These are phyloP conservation scores for Cebus imitator DNA, from an alignment of 2,113 vertebrate genomes.

Conservation along the genomic window DNA sequence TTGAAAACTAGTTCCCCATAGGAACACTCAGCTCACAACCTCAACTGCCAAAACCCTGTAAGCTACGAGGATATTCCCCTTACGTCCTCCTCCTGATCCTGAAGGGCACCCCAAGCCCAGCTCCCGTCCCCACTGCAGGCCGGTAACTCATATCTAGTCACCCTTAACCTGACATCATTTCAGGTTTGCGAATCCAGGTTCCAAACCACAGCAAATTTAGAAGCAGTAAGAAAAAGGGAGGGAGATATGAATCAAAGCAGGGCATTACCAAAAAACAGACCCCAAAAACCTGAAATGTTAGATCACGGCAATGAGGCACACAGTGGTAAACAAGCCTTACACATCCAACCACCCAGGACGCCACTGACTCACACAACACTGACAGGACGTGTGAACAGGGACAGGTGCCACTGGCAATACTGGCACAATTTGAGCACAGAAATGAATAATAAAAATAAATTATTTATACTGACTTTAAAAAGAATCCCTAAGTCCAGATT, in stretches of 20 bases:
- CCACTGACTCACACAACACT: neutral
- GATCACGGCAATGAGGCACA: rapidly evolving
- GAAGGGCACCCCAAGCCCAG: neutral
- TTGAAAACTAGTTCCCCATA: neutral
- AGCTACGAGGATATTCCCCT: neutral
- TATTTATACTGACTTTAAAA: neutral
- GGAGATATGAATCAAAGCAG: neutral
- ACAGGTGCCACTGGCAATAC: neutral
- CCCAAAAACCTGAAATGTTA: neutral
- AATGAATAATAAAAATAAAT: neutral
- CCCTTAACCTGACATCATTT: neutral
- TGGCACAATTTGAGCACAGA: neutral
- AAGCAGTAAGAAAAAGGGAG: neutral
- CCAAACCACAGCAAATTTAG: neutral
- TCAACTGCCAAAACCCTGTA: neutral
- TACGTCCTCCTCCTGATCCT: neutral
- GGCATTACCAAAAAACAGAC: neutral
- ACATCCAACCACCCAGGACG: too few relatives aligned
- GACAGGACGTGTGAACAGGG: neutral
- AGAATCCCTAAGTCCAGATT: neutral
- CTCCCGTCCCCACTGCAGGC: neutral
- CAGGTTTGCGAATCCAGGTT: neutral
- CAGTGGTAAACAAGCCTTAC: neutral
- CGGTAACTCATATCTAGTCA: neutral
- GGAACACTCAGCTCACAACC: neutral